Conservation (phyloP, 2,888 invertebrate genomes). For the Crematogaster levior region DNA sequence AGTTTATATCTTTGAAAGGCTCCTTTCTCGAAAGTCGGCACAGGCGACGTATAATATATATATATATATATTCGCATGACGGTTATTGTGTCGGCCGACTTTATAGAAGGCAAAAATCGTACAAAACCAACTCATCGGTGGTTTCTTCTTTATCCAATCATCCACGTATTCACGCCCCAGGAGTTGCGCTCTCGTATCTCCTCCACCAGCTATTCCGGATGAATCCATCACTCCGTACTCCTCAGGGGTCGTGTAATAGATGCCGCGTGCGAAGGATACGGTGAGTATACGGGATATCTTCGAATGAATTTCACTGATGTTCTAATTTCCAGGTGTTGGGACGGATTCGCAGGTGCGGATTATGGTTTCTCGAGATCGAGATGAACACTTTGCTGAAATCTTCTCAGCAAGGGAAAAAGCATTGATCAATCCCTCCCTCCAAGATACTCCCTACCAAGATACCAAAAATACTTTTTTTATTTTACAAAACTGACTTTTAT, state of each 20-base stretch:
- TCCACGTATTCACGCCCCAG: slow-evolving; percentile 82
- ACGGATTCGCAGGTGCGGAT: slow-evolving; percentile 29
- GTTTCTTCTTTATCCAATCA: slow-evolving; percentile 83
- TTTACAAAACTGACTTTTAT: no score
- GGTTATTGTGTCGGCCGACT: slow-evolving; percentile 76
- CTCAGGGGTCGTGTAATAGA: slow-evolving; percentile 66
- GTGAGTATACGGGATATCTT: slow-evolving; percentile 8
- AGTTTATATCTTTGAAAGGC: slow-evolving; percentile 51
- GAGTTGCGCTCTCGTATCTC: slow-evolving; percentile 53
- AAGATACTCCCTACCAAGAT: no score
- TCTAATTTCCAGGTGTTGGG: slow-evolving; percentile 78
- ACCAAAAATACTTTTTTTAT: no score
- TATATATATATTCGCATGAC: slow-evolving; percentile 46
- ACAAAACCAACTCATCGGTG: slow-evolving; percentile 65
- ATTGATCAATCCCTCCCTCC: no score
- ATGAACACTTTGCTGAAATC: neutral
- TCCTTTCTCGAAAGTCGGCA: slow-evolving; percentile 57
- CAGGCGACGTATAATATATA: slow-evolving; percentile 30
- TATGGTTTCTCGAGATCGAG: neutral
- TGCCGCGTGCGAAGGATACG: slow-evolving; percentile 66
- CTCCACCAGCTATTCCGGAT: slow-evolving; percentile 43
- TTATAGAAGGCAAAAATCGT: slow-evolving; percentile 69
- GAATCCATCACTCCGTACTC: slow-evolving; percentile 73
- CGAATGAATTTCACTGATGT: slow-evolving; percentile 54
- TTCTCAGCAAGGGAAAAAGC: neutral